Percentiles rank a stretch among this genome's conserved stretches.
Conservation (phyloP, 2,888 invertebrate genomes). For the Amphipoea oculea region DNA sequence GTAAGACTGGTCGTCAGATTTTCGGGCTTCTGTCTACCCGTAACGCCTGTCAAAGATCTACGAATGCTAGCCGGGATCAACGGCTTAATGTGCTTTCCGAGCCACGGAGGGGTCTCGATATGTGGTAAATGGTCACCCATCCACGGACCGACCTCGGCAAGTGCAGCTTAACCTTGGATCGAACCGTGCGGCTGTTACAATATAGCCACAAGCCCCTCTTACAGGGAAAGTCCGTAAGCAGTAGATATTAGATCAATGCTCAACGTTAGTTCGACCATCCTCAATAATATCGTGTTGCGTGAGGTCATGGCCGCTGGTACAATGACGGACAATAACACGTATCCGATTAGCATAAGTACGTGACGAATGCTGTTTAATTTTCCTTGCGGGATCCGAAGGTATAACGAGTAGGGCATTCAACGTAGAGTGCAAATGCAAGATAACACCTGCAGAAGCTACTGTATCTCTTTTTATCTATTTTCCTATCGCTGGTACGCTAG, state of each 20-base stretch:
- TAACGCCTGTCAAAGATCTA: too few relatives aligned
- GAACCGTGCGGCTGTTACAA: neutral
- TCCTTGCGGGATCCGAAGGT: neutral
- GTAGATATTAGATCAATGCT: slow-evolving; percentile 5
- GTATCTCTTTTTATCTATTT: neutral
- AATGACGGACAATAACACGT: slow-evolving; percentile 29
- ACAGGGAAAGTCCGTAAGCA: neutral
- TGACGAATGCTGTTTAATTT: slow-evolving; percentile 16
- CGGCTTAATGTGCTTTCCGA: neutral
- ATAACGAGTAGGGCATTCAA: slow-evolving; percentile 1
- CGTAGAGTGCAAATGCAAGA: neutral
- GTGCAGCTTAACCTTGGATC: neutral
- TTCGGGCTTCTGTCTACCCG: too few relatives aligned
- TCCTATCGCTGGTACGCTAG: too few relatives aligned
- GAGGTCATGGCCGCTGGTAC: slow-evolving; percentile 50
- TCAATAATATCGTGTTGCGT: slow-evolving; percentile 10
- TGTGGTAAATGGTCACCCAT: neutral
- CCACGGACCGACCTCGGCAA: neutral
- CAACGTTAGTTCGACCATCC: neutral
- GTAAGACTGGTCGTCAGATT: neutral
- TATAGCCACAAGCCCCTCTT: neutral
- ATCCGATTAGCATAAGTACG: slow-evolving; percentile 43
- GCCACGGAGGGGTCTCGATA: neutral
- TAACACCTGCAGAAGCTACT: neutral
- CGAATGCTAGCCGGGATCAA: neutral